Percentiles rank a stretch among this genome's conserved stretches.
Evolutionary conservation across 2,888 invertebrate genomes (phyloP).

Genomic region (Acrobasis repandana): DNA sequence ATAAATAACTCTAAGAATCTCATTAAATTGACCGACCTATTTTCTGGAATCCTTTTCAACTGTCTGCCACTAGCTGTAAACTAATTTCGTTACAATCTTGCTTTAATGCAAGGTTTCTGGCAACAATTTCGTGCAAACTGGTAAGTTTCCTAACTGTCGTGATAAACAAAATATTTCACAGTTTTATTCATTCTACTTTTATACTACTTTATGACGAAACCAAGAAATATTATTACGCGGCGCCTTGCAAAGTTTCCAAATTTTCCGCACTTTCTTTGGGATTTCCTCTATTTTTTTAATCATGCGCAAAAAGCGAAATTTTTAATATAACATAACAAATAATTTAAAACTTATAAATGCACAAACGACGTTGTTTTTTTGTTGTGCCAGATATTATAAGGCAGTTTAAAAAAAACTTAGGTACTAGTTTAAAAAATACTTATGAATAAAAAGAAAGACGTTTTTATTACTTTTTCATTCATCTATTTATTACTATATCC

Average conservation of each 20-base stretch:
- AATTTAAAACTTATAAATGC: too few relatives aligned
- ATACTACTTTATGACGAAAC: conserved; percentile 40
- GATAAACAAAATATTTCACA: conserved; percentile 60
- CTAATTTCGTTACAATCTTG: conserved; percentile 2
- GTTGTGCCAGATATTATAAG: too few relatives aligned
- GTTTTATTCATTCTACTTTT: conserved; percentile 42
- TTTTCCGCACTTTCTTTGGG: conserved; percentile 2
- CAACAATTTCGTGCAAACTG: conserved; percentile 50
- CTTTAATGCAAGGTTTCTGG: conserved; percentile 10
- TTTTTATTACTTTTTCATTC: background rate
- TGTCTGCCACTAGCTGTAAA: background rate
- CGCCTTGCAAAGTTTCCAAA: background rate
- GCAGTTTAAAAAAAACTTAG: too few relatives aligned
- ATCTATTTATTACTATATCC: background rate
- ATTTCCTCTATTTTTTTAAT: background rate
- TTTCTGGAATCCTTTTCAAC: conserved; percentile 37
- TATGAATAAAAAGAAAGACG: too few relatives aligned
- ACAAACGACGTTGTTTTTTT: too few relatives aligned
- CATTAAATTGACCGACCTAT: conserved; percentile 52
- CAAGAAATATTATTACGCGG: conserved; percentile 33
- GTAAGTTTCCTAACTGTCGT: conserved; percentile 61
- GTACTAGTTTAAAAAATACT: too few relatives aligned
- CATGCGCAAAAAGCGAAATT: background rate
- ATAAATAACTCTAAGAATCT: conserved; percentile 52
- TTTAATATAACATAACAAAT: background rate